Base-by-base conservation (phyloP, 2,113 vertebrate genomes). In the Siniperca knerii region DNA sequence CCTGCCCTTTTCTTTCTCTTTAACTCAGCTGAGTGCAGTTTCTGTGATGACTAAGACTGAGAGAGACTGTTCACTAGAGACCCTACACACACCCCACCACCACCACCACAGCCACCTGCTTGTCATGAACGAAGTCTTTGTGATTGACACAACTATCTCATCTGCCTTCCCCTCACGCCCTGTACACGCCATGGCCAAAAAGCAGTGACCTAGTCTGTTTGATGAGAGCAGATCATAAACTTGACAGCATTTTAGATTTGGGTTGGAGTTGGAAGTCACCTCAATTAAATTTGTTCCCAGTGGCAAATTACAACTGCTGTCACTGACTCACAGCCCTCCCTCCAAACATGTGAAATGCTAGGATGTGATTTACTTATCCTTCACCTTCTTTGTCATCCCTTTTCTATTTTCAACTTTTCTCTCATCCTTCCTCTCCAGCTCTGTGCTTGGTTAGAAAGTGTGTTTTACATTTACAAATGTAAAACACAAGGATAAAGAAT, bases 51-150 rank as follows among this genome's bases (percentile, higher is more conserved):
- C 82, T 87, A 70, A 85, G 79, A 94, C 91, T 92, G 89, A 93
- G 87, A 83, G 90, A 86, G 90, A 88, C 91, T 91, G 89, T 94
- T 91, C 77, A 87, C 89, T 64, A 71, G 74, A 89, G 84, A 81
- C 84, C 77, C 87, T 52, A 18, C 83, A 78, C 88, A 42, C 85
- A 81, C 81, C 73, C 81, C 62, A 23, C 69, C 84, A 33, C 54
- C 42, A 21, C 82, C 73, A 52, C 72, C 88, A 69, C 76, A 84
- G 92, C 90, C 94, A 94, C 94, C 94, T 94, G 94, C 90, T 91
- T 88, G 74, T 86, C 88, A 93, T 93, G 94, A 95, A 95, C 86
- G 83, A 82, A 82, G 88, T 81, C 94, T 94, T 95, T 95, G 94
- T 95, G 93, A 94, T 90, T 92, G 89, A 92, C 92, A 91, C 86